Evolutionary conservation across 1,140 invertebrate genomes (phyloP).

Genomic region (Hyles vespertilio): DNA sequence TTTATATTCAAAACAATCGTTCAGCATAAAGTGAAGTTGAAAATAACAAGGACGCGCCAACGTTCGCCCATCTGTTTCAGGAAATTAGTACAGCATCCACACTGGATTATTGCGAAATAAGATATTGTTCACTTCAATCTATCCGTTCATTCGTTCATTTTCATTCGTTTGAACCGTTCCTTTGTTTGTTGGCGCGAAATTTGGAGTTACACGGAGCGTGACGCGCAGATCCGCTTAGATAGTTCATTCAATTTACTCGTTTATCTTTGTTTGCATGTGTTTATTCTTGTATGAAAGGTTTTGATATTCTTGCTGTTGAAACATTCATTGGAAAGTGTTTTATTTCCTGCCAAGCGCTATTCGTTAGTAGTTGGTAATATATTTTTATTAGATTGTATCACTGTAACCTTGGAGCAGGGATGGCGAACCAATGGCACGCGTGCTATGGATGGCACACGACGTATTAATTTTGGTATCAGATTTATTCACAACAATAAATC

Average conservation of each 20-base stretch:
- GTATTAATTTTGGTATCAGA: too few species aligned
- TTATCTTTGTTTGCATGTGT: conserved; percentile 1
- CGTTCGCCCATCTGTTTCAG: conserved; percentile 55
- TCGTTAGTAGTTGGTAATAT: too few species aligned
- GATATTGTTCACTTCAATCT: conserved; percentile 68
- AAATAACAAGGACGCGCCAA: conserved; percentile 43
- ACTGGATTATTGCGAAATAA: conserved; percentile 68
- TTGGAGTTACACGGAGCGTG: conserved; percentile 24
- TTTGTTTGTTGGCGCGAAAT: conserved; percentile 37
- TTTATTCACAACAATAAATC: too few species aligned
- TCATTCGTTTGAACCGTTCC: conserved; percentile 43
- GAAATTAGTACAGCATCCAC: conserved; percentile 66
- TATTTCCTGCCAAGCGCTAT: too few species aligned
- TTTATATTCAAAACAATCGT: conserved; percentile 27
- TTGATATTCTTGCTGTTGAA: background rate
- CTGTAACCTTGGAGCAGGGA: too few species aligned
- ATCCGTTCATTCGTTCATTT: conserved; percentile 50
- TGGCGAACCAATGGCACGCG: too few species aligned
- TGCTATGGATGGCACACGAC: too few species aligned
- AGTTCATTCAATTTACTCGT: conserved; percentile 19
- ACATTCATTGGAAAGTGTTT: too few species aligned
- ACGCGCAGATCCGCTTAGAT: conserved; percentile 10
- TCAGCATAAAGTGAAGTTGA: conserved; percentile 44
- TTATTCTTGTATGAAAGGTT: background rate
- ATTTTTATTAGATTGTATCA: too few species aligned